Evolutionary conservation across 2,888 invertebrate species (phyloP).

Genomic region (Coelogynopora nodosa): DNA sequence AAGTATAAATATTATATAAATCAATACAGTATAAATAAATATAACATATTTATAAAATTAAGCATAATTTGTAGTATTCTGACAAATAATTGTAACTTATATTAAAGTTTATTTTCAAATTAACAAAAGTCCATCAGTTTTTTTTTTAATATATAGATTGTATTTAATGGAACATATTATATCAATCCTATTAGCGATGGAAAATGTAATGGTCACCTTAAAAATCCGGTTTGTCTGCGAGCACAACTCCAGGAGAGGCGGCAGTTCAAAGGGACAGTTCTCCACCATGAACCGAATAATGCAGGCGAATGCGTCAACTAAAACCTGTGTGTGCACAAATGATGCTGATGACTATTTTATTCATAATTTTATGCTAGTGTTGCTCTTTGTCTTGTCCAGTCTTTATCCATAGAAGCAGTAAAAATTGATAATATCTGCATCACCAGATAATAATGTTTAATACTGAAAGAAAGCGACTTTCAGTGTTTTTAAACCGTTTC

Average conservation of each 20-base stretch:
- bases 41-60: too few species aligned
- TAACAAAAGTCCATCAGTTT: too few species aligned
- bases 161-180: too few species aligned
- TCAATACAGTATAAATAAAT: neutral
- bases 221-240: constrained; percentile 84
- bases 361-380: neutral
- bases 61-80: too few species aligned
- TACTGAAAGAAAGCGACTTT: too few species aligned
- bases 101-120: too few species aligned
- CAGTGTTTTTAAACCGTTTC: too few species aligned
- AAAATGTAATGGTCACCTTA: constrained; percentile 52
- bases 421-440: too few species aligned
- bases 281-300: constrained; percentile 36
- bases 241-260: constrained; percentile 75
- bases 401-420: neutral
- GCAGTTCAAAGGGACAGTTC: constrained; percentile 30
- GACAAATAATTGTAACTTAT: too few species aligned
- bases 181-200: too few species aligned
- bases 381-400: neutral
- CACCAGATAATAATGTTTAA: too few species aligned
- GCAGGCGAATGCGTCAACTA: constrained; percentile 34
- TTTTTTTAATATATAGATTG: too few species aligned
- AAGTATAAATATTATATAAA: neutral
- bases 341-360: neutral
- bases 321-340: neutral